Base-by-base conservation (phyloP, 1,140 invertebrate genomes). In the Habropoda laboriosa region DNA sequence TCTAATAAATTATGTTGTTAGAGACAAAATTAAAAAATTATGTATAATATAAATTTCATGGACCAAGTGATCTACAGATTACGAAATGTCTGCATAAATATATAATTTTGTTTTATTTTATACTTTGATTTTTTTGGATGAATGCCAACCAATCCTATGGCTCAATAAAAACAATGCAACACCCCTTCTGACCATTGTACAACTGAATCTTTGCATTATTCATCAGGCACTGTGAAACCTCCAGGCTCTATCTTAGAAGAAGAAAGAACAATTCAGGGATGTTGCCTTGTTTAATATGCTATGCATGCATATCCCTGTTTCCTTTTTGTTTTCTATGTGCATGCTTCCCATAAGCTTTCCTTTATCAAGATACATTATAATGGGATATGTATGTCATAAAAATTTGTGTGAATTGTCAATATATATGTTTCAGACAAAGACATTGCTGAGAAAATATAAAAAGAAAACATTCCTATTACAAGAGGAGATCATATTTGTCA, bases 121-220 rank as follows among this genome's bases (percentile, higher is more conserved):
- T 18, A 71, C n/a, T 61, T 79, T 78, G 61, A 85, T 78, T 82
- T 78, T 63, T 77, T 72, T 88, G 77, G 77, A 64, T 40, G 45
- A 73, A 71, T 45, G 74, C 81, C 82, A 83, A 76, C 73, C 77
- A 74, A 82, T 78, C 60, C 72, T 72, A 53, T 53, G n/a, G 66
- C 68, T 77, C 30, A 80, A 86, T 81, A 87, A 87, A 82, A 86
- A 64, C 74, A 86, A 72, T 74, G 58, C 60, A 51, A 80, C 61
- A 84, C 38, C 58, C 76, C 49, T 68, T 80, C 78, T 75, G 60
- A 72, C 57, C 60, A 81, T 83, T 85, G 85, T 83, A 78, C 42
- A 68, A 61, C 64, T 64, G 49, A 79, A 85, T 79, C 74, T 67
- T 81, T 87, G 82, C 79, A 87, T 87, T 87, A 87, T 87, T 87